Base-by-base conservation (phyloP, 2,888 invertebrate species). In the Erebia palarica region DNA sequence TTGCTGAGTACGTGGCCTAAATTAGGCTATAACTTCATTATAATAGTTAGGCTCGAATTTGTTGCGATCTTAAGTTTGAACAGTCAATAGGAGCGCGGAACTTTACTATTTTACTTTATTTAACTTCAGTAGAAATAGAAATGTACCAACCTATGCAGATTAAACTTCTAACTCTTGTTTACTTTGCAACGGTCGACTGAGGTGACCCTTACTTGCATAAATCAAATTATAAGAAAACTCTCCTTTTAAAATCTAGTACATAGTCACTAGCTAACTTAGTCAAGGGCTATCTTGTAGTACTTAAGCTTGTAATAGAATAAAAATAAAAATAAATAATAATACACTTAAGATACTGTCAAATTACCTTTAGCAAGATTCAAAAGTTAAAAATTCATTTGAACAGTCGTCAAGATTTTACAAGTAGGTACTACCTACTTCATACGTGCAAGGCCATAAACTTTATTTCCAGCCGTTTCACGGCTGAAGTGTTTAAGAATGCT, bases 391-490 rank as follows among this genome's bases (percentile, higher is more conserved):
- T 18, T 63, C 49, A 63, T 63, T 18, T 47, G 18, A 63, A 63
- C 47, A 49, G 63, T 63, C 63, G 49, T 63, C 47, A 63, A 63
- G 47, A 63, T 63, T 63, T 63, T 63, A 47, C 63, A 49, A 63
- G 63, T 36, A 36, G 36, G 36, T 18, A 63, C 63, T 63, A 47
- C 63, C 63, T 63, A 47, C 63, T 63, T 63, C 16, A 21, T 47
- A 47, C 63, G 63, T 63, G 63, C 63, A 63, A 63, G 63, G 63
- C 49, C 49, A 63, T 63, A 47, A 63, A 63, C 63, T 63, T 49
- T 63, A 63, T 63, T 63, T 49, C 63, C 63, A 63, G 63, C 63
- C 63, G 63, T 63, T 63, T 63, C 47, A 63, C 21, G 16, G 21
- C 21, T 63, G 63, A 49, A 63, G 49, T 47, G 63, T 49, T 63